Percentiles rank a stretch among this genome's conserved stretches.
Conservation (phyloP, 1,140 invertebrate genomes). For the Drosophila leontia region DNA sequence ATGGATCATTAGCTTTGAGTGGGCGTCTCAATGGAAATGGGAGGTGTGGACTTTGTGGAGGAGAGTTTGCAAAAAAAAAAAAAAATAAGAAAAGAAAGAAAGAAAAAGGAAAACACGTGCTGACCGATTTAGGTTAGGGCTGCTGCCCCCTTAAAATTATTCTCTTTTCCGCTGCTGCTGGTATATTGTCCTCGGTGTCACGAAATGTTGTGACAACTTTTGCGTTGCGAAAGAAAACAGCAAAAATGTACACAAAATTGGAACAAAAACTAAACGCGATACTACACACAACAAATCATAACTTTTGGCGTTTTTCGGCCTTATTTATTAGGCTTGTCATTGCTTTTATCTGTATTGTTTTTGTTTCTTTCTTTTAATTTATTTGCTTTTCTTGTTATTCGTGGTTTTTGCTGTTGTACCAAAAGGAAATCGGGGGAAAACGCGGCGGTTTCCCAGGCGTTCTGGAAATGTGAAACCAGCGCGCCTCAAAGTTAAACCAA, state of each 20-base stretch:
- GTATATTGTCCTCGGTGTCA: constrained; percentile 42
- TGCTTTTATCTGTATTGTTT: constrained; percentile 20
- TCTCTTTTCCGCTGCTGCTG: constrained; percentile 15
- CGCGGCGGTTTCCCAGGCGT: constrained; percentile 42
- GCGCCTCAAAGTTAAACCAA: constrained; percentile 72
- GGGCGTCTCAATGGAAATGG: constrained; percentile 25
- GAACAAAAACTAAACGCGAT: constrained; percentile 45
- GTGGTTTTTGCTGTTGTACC: constrained; percentile 44
- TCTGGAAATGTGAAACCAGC: constrained; percentile 57
- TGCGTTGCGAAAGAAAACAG: constrained; percentile 22
- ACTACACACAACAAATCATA: constrained; percentile 40
- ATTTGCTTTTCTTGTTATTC: constrained; percentile 37
- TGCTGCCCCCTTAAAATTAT: constrained; percentile 27
- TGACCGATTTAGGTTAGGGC: constrained; percentile 50
- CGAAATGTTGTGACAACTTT: constrained; percentile 47
- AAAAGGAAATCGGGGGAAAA: constrained; percentile 52
- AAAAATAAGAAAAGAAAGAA: not conserved
- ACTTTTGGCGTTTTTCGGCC: constrained; percentile 36
- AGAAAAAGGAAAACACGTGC: constrained; percentile 50
- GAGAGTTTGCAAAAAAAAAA: constrained; percentile 2
- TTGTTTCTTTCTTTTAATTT: constrained; percentile 28
- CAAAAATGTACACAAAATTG: constrained; percentile 27
- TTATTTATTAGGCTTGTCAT: constrained; percentile 41
- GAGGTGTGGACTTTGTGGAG: not conserved
- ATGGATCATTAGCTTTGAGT: constrained; percentile 61